Conservation (phyloP, 2,888 invertebrate species). For the Amblyteles armatorius region DNA sequence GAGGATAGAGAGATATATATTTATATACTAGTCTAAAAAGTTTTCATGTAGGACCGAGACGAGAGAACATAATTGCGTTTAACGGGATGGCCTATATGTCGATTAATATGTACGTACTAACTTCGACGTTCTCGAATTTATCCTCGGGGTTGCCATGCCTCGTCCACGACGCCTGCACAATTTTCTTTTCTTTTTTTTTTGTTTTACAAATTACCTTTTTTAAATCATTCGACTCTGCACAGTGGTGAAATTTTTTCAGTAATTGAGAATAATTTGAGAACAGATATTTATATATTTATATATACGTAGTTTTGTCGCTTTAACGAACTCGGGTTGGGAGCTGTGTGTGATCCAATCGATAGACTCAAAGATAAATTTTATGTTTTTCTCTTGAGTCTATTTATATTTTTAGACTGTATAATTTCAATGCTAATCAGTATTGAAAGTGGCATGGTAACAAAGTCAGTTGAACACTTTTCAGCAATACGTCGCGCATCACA, state of each 20-base stretch:
- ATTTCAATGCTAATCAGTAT: slow-evolving; percentile 60
- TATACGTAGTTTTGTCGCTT: slow-evolving; percentile 21
- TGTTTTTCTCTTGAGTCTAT: slow-evolving; percentile 33
- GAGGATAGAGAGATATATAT: slow-evolving; percentile 61
- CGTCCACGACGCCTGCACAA: slow-evolving; percentile 50
- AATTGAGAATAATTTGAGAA: slow-evolving; percentile 14
- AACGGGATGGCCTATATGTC: slow-evolving; percentile 55
- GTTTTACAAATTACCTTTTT: slow-evolving; percentile 16
- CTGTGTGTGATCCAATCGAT: slow-evolving; percentile 52
- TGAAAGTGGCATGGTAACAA: slow-evolving; percentile 69
- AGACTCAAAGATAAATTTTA: slow-evolving; percentile 29
- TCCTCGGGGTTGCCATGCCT: slow-evolving; percentile 55
- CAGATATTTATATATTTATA: neutral
- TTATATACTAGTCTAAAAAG: slow-evolving; percentile 74
- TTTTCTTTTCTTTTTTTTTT: slow-evolving; percentile 38
- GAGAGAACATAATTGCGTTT: slow-evolving; percentile 49
- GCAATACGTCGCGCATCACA: slow-evolving; percentile 67
- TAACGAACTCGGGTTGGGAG: slow-evolving; percentile 66
- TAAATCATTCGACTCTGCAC: slow-evolving; percentile 19
- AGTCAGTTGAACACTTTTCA: slow-evolving; percentile 68
- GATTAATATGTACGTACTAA: slow-evolving; percentile 58
- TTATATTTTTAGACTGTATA: slow-evolving; percentile 40
- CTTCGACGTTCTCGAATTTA: slow-evolving; percentile 53
- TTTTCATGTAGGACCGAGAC: slow-evolving; percentile 45
- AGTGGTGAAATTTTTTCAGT: slow-evolving; percentile 1